Percentiles rank a stretch among this genome's conserved stretches.
Evolutionary conservation across 1,140 invertebrate genomes (phyloP).

Genomic region (Drosophila yakuba): DNA sequence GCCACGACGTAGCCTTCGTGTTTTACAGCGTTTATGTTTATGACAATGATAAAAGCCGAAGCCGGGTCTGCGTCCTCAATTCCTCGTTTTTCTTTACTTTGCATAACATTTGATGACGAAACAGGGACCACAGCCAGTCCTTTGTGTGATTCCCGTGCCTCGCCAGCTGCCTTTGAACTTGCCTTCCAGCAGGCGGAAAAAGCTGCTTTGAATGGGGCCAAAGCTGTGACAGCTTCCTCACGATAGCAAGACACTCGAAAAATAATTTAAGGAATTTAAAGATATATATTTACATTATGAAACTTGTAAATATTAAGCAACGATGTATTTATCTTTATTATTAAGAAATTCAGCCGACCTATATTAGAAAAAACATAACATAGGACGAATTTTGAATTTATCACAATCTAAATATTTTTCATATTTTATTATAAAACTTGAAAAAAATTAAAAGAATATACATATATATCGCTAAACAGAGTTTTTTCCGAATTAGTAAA

Average conservation of each 20-base stretch:
- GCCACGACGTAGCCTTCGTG: slow-evolving; percentile 20
- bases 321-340: no score
- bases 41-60: slow-evolving; percentile 52
- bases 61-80: slow-evolving; percentile 32
- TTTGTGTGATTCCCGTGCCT: slow-evolving; percentile 1
- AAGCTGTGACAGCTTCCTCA: slow-evolving; percentile 37
- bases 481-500: no score
- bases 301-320: no score
- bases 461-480: no score
- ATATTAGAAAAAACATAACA: no score
- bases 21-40: slow-evolving; percentile 50
- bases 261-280: slow-evolving; percentile 2
- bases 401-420: no score
- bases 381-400: no score
- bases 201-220: slow-evolving; percentile 36
- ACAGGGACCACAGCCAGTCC: slow-evolving; percentile 32
- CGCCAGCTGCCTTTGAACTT: slow-evolving; percentile 67
- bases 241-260: slow-evolving; percentile 5
- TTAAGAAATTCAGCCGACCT: no score
- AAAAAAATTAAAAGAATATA: no score
- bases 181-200: slow-evolving; percentile 28
- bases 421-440: no score
- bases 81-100: slow-evolving; percentile 20
- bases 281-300: no score
- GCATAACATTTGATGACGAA: slow-evolving; percentile 74